These are phyloP conservation scores for Lamellibrachia satsuma DNA, from an alignment of 2,888 invertebrate species.

Conservation along the genomic window DNA sequence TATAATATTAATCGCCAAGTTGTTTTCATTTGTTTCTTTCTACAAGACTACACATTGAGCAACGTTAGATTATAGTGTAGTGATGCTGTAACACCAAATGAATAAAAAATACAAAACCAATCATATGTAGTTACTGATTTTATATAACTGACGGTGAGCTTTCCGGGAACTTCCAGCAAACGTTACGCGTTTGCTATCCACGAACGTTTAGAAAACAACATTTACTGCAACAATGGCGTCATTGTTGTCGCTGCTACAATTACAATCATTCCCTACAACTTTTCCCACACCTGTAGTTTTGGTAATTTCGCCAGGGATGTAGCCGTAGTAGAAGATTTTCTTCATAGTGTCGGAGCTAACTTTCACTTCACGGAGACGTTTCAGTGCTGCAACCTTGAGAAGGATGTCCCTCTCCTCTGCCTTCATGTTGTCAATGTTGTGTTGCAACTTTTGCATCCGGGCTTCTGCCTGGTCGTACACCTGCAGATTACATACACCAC, in stretches of 20 bases:
- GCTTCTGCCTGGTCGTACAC: slow-evolving; percentile 7
- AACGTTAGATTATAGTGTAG: no score
- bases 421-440: not conserved
- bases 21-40: no score
- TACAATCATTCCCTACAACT: not conserved
- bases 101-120: no score
- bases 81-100: no score
- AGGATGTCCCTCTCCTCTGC: slow-evolving; percentile 38
- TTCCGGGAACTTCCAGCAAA: no score
- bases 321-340: slow-evolving; percentile 49
- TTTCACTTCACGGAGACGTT: slow-evolving; percentile 52
- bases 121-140: no score
- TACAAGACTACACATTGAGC: no score
- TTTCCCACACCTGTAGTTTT: slow-evolving; percentile 45
- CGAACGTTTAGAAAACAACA: no score
- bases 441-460: not conserved
- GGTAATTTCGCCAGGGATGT: slow-evolving; percentile 46
- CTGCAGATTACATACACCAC: not conserved
- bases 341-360: slow-evolving; percentile 52
- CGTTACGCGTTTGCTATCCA: no score
- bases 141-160: no score
- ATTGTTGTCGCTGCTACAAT: not conserved
- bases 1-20: no score
- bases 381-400: slow-evolving; percentile 46
- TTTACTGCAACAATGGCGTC: no score